Evolutionary conservation across 2,888 invertebrate species (phyloP).

Genomic region (Embidobia sp.): DNA sequence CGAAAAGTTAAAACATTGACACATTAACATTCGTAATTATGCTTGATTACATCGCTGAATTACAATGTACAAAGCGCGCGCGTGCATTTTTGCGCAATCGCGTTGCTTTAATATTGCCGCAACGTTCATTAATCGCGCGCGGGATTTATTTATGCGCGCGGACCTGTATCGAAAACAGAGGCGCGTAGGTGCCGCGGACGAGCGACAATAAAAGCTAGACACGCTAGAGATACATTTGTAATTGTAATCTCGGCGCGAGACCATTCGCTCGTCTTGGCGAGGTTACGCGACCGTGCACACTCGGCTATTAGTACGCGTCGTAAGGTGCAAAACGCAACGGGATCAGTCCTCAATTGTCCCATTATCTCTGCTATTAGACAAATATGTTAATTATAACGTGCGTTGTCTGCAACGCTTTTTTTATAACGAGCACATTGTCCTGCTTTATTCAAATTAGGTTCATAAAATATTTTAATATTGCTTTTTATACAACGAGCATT

Average conservation of each 20-base stretch:
- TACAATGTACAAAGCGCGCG: constrained; percentile 23
- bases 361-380: constrained; percentile 41
- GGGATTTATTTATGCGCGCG: constrained; percentile 33
- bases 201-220: constrained; percentile 50
- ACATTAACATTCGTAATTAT: constrained; percentile 21
- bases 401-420: too few species aligned
- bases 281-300: constrained; percentile 19
- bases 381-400: constrained; percentile 26
- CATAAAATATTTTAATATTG: too few species aligned
- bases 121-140: constrained; percentile 49
- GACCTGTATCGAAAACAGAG: constrained; percentile 25
- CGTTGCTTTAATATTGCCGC: constrained; percentile 40
- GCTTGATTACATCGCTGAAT: constrained; percentile 30
- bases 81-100: constrained; percentile 49
- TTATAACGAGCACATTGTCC: too few species aligned
- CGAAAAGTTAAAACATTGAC: too few species aligned
- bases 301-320: constrained; percentile 28
- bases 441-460: too few species aligned
- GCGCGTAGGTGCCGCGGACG: constrained; percentile 51
- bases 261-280: constrained; percentile 8
- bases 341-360: constrained; percentile 18
- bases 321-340: constrained; percentile 28
- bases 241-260: constrained; percentile 47
- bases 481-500: too few species aligned
- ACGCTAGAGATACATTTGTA: constrained; percentile 50